Evolutionary conservation across 2,888 invertebrate genomes (phyloP).

Genomic region (Drosophila peninsularis): DNA sequence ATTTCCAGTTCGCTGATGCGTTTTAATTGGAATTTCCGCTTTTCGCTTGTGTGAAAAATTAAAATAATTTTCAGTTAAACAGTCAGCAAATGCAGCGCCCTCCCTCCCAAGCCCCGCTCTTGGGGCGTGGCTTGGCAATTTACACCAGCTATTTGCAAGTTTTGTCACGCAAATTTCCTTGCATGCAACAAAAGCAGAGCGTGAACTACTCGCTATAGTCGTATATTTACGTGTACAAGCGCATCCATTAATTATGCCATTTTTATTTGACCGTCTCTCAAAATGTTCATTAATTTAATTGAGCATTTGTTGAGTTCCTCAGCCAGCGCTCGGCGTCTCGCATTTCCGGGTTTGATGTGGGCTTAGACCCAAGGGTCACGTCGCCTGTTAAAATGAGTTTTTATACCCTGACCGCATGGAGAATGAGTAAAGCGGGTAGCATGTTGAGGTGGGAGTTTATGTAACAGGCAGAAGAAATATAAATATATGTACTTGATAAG

Average conservation of each 20-base stretch:
- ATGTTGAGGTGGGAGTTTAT: neutral
- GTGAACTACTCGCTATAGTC: neutral
- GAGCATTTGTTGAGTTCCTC: constrained; percentile 47
- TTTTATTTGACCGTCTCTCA: constrained; percentile 34
- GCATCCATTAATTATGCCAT: constrained; percentile 60
- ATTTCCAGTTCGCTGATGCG: constrained; percentile 66
- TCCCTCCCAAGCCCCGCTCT: neutral
- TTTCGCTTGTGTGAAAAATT: constrained; percentile 67
- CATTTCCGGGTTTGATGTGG: constrained; percentile 64
- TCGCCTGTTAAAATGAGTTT: constrained; percentile 72
- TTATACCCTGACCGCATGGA: neutral
- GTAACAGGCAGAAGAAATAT: neutral
- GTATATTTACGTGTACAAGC: neutral
- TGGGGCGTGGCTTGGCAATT: constrained; percentile 19
- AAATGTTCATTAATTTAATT: constrained; percentile 65
- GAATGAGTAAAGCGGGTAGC: neutral
- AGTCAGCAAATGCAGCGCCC: neutral
- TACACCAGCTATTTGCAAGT: constrained; percentile 39
- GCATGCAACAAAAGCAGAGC: constrained; percentile 6
- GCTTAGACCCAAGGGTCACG: constrained; percentile 57
- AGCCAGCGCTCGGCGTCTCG: constrained; percentile 16
- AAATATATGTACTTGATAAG: neutral
- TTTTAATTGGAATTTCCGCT: constrained; percentile 80
- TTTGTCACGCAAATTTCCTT: constrained; percentile 52
- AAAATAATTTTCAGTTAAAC: constrained; percentile 64